Base-by-base conservation (phyloP, 2,113 vertebrate species). In the Acinonyx jubatus region DNA sequence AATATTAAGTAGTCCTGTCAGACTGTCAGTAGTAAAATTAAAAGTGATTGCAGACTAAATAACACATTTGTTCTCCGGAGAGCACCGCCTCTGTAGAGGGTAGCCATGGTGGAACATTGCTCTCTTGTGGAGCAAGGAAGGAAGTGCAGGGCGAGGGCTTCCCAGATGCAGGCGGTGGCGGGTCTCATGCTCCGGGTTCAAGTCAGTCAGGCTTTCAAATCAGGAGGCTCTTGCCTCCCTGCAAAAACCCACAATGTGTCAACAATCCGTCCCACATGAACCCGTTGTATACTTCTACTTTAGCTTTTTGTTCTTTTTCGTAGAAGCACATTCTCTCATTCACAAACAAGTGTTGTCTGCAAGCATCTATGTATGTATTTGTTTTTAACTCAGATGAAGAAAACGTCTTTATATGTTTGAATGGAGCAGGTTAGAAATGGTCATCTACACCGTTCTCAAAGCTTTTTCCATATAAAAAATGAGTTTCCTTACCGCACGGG, bases 41-140 rank as follows among this genome's bases (percentile, higher is more conserved):
- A 89, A 87, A 87, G 95, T 13, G 83, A 97, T 76, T 19, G 6
- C 90, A 29, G 76, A 10, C 74, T 85, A 81, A 89, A 6, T 31
- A 94, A 31, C 33, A 13, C 57, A 2, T 96, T 97, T 96, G 6
- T 38, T 88, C 23, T 78, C 12, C 63, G 79, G 45, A 1, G 10
- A 48, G 13, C 0, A 1, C 38, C 18, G 0, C 0, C 0, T 0
- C 1, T 0, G 7, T 5, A 0, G 2, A 5, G 25, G 71, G 36
- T 50, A 92, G 82, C 19, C 0, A 83, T 95, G 93, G 98, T 96
- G 0, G 12, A 63, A 25, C 33, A 19, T 63, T 94, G 78, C 98
- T 15, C 65, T 97, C 98, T 98, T 84, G 96, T 98, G 98, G 96
- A 57, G 0, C 0, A 36, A 0, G 0, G 2, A 1, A 9, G 33